Conservation (phyloP, 2,113 vertebrate genomes). For the Fregata magnificens region DNA sequence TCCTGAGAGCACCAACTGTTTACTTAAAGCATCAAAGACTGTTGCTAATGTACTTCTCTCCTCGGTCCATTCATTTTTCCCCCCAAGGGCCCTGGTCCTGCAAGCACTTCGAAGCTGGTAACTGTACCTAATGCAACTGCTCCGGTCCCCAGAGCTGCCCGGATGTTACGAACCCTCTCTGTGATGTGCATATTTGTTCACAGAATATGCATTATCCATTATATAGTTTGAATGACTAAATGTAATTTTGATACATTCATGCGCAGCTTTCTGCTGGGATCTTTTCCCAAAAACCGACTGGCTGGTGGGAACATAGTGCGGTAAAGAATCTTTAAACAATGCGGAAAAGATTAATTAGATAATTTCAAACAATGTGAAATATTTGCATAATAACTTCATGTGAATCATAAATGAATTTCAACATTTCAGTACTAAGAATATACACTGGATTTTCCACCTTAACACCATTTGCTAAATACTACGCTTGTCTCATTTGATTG, state of each 20-base stretch:
- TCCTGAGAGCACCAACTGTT: neutral
- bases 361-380: neutral
- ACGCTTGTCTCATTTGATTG: neutral
- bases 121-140: neutral
- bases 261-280: neutral
- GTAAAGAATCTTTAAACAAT: neutral
- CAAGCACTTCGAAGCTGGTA: rapidly evolving
- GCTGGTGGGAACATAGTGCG: neutral
- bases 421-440: neutral
- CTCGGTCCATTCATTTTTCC: neutral
- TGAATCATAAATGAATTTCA: neutral
- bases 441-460: neutral
- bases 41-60: neutral
- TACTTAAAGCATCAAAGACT: neutral
- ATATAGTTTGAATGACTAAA: neutral
- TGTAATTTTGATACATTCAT: neutral
- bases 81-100: neutral
- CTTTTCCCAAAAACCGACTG: neutral
- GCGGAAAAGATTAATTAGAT: neutral
- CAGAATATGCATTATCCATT: neutral
- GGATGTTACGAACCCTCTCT: neutral
- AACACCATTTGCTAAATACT: neutral
- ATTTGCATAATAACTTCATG: neutral
- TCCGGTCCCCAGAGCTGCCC: neutral
- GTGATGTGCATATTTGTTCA: neutral